A percentile compares a stretch with the other conserved stretches of the same genome.
These are phyloP conservation scores for Colostygia pectinataria DNA, from an alignment of 2,888 invertebrate species.

Conservation along the genomic window DNA sequence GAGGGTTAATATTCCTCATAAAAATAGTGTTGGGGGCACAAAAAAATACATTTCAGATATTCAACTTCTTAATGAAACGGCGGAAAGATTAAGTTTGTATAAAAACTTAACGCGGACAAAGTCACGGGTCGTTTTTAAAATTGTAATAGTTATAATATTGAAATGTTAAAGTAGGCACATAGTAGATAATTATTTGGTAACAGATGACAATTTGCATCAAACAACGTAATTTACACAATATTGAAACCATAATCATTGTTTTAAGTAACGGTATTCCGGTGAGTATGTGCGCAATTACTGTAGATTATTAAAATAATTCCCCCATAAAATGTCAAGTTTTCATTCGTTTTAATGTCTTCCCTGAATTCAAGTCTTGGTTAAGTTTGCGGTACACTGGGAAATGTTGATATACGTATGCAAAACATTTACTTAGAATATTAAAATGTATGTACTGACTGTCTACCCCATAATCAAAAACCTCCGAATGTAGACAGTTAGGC, in stretches of 20 bases:
- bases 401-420: too few relatives aligned
- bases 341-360: slow-evolving; percentile 43
- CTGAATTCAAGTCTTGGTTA: slow-evolving; percentile 27
- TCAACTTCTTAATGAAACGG: too few relatives aligned
- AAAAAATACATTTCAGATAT: too few relatives aligned
- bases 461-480: background rate
- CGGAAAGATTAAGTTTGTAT: too few relatives aligned
- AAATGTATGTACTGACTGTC: background rate
- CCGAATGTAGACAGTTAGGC: too few relatives aligned
- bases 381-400: slow-evolving; percentile 6
- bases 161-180: too few relatives aligned
- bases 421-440: background rate
- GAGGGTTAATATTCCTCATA: too few relatives aligned
- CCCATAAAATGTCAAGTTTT: slow-evolving; percentile 52
- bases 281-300: slow-evolving; percentile 46
- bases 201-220: background rate
- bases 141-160: too few relatives aligned
- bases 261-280: slow-evolving; percentile 17
- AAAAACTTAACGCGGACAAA: too few relatives aligned
- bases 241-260: slow-evolving; percentile 9
- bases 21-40: too few relatives aligned
- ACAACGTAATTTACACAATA: slow-evolving; percentile 5
- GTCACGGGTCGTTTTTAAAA: too few relatives aligned
- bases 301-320: slow-evolving; percentile 54
- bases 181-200: background rate